Conservation (phyloP, 2,888 invertebrate genomes). For the Apocheima hispidaria region DNA sequence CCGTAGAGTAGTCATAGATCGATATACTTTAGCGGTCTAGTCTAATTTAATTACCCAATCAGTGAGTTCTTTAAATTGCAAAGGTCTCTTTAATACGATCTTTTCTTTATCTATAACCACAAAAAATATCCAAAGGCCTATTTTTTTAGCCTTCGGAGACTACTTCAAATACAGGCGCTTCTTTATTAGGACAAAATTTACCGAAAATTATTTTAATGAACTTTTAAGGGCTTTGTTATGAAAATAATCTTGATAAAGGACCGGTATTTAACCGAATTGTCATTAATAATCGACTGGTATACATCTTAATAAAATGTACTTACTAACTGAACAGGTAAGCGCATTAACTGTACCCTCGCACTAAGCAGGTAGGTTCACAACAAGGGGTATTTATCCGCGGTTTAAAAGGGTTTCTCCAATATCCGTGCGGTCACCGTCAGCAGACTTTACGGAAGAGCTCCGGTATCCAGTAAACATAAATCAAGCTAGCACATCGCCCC, state of each 20-base stretch:
- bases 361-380: conserved; percentile 13
- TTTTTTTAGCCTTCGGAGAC: background rate
- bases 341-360: conserved; percentile 18
- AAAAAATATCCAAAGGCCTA: background rate
- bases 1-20: conserved; percentile 37
- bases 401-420: conserved; percentile 39
- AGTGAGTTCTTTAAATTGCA: background rate
- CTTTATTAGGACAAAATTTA: conserved; percentile 8
- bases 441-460: conserved; percentile 80
- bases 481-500: conserved; percentile 75
- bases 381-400: conserved; percentile 32
- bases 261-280: conserved; percentile 15
- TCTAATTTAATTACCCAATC: conserved; percentile 15
- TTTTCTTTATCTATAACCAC: conserved; percentile 2
- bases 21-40: conserved; percentile 47
- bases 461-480: conserved; percentile 77
- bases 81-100: conserved; percentile 5
- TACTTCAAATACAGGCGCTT: conserved; percentile 9
- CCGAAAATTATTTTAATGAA: conserved; percentile 11
- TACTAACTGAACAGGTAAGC: conserved; percentile 16
- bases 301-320: conserved; percentile 1
- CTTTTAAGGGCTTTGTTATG: conserved; percentile 12
- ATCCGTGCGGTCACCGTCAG: conserved; percentile 73
- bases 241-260: conserved; percentile 10
- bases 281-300: conserved; percentile 1